Evolutionary conservation across 2,113 vertebrate species (phyloP).

Genomic region (Myanophis thanlyinensis): DNA sequence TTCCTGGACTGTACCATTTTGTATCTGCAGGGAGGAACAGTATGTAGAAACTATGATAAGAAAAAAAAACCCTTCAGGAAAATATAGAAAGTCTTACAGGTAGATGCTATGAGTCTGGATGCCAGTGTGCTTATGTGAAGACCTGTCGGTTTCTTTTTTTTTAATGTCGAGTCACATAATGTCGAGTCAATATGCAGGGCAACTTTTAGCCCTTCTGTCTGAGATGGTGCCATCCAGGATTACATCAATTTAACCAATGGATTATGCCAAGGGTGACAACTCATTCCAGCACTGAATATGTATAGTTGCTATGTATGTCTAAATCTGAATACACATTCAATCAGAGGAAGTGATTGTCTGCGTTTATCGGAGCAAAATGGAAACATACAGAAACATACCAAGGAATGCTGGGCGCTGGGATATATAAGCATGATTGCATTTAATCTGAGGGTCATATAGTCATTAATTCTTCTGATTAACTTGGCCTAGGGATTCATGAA

Average conservation of each 20-base stretch:
- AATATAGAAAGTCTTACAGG: not conserved
- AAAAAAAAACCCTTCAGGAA: not conserved
- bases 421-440: constrained; percentile 54
- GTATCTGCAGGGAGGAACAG: not conserved
- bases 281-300: not conserved
- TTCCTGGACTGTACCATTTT: not conserved
- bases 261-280: not conserved
- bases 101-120: not conserved
- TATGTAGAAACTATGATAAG: not conserved
- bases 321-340: constrained; percentile 11
- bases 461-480: constrained; percentile 84
- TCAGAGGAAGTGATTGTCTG: constrained; percentile 57
- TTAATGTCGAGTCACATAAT: not conserved
- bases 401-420: constrained; percentile 40
- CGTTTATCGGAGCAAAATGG: constrained; percentile 56
- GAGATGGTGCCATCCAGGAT: not conserved
- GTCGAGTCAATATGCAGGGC: not conserved
- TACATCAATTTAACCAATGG: not conserved
- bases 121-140: not conserved
- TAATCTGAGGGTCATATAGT: constrained; percentile 75
- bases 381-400: constrained; percentile 26
- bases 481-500: constrained; percentile 79
- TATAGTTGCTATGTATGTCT: not conserved
- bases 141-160: not conserved
- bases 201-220: not conserved